phyloP scores from a whole-genome alignment of 2,797 vertebrate genomes.

The Hyperoplus immaculatus region DNA sequence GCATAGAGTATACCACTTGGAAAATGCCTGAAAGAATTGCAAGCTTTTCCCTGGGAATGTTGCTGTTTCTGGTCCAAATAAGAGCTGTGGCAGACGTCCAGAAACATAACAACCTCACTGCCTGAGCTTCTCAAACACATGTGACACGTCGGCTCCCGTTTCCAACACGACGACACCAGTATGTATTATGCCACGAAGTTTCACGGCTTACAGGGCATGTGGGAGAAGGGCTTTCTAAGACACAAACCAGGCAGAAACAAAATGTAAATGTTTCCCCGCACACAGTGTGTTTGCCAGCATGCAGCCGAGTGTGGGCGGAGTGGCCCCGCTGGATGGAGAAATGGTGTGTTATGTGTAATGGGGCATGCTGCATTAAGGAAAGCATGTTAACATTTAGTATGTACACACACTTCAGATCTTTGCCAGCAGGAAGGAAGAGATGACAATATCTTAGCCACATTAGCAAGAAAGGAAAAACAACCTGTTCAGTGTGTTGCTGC shows the following conservation, averaged over 20 bases:
- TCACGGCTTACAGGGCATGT: slow-evolving; percentile 35
- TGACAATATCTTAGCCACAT: slow-evolving; percentile 29
- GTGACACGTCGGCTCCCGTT: neutral
- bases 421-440: slow-evolving; percentile 45
- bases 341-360: slow-evolving; percentile 62
- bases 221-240: slow-evolving; percentile 43
- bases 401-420: slow-evolving; percentile 33
- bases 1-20: neutral
- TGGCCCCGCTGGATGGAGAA: slow-evolving; percentile 47
- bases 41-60: slow-evolving; percentile 3
- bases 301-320: slow-evolving; percentile 58
- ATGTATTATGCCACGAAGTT: neutral
- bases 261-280: slow-evolving; percentile 46
- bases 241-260: slow-evolving; percentile 39
- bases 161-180: neutral
- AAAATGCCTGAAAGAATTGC: neutral
- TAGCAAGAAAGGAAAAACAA: slow-evolving; percentile 44
- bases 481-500: slow-evolving; percentile 45
- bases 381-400: slow-evolving; percentile 34
- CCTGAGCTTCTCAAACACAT: slow-evolving; percentile 10
- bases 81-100: neutral
- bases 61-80: slow-evolving; percentile 9
- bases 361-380: slow-evolving; percentile 72
- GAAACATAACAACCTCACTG: neutral
- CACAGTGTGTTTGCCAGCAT: slow-evolving; percentile 55